Percentiles rank a stretch among this genome's conserved stretches.
These are phyloP conservation scores for Brassicogethes aeneus DNA, from an alignment of 2,888 invertebrate genomes.

Conservation along the genomic window DNA sequence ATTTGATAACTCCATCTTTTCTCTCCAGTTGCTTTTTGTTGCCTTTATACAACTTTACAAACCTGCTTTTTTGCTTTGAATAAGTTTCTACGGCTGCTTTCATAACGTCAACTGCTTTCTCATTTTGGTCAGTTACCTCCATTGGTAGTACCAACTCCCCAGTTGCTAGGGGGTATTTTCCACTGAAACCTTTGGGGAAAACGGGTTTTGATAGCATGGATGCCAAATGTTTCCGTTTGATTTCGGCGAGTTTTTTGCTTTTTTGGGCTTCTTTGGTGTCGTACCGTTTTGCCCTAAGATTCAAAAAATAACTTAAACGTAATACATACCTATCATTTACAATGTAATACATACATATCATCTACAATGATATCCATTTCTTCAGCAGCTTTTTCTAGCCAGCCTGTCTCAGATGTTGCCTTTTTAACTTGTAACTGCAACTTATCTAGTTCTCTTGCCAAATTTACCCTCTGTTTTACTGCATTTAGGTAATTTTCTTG, in stretches of 20 bases:
- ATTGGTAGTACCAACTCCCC: slow-evolving; percentile 10
- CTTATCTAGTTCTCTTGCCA: slow-evolving; percentile 74
- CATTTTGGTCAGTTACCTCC: slow-evolving; percentile 17
- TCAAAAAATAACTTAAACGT: no score
- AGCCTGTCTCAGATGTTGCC: slow-evolving; percentile 61
- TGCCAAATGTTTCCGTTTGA: slow-evolving; percentile 45
- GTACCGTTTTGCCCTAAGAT: no score
- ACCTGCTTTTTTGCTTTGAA: slow-evolving; percentile 21
- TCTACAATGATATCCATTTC: slow-evolving; percentile 87
- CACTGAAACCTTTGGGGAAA: slow-evolving; percentile 61
- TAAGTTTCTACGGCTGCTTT: slow-evolving; percentile 40
- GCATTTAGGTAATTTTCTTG: slow-evolving; percentile 51
- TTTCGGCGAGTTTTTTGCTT: slow-evolving; percentile 40
- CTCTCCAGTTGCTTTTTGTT: slow-evolving; percentile 14
- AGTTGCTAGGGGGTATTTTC: slow-evolving; percentile 46
- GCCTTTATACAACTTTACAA: slow-evolving; percentile 26
- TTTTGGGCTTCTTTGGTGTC: slow-evolving; percentile 23
- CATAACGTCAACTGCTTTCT: slow-evolving; percentile 48
- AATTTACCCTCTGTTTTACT: slow-evolving; percentile 60
- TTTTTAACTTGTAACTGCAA: slow-evolving; percentile 58
- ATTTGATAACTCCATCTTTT: slow-evolving; percentile 6
- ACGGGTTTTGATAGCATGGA: slow-evolving; percentile 49
- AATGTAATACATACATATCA: slow-evolving; percentile 51
- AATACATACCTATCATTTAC: no score
- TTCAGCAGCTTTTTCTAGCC: slow-evolving; percentile 77